phyloP scores from a whole-genome alignment of 1,140 invertebrate genomes.

The Drosophila ogumai region DNA sequence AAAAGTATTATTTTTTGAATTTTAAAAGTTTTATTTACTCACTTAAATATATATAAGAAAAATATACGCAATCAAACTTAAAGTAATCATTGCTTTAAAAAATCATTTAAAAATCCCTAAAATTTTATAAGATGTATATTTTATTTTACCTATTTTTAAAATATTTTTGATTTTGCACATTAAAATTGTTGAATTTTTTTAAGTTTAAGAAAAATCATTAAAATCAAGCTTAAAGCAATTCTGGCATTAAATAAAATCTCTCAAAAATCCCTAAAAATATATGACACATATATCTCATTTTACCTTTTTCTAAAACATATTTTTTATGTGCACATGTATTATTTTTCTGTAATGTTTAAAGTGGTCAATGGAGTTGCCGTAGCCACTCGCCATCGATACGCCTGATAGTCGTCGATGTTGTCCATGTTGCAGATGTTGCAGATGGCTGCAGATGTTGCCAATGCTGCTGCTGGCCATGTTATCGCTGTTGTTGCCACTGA shows the following conservation, averaged over 20 bases:
- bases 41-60: too few relatives aligned
- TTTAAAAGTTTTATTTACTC: too few relatives aligned
- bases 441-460: conserved; percentile 7
- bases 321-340: not conserved
- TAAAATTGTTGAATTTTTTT: too few relatives aligned
- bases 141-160: too few relatives aligned
- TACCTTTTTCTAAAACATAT: not conserved
- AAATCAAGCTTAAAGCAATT: not conserved
- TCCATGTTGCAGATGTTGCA: conserved; percentile 14
- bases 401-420: not conserved
- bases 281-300: not conserved
- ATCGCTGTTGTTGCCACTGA: conserved; percentile 42
- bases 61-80: too few relatives aligned
- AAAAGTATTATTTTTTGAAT: too few relatives aligned
- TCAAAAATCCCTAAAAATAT: not conserved
- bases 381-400: not conserved
- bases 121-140: too few relatives aligned
- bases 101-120: too few relatives aligned
- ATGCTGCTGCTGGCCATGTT: conserved; percentile 26
- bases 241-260: not conserved
- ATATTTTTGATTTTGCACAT: too few relatives aligned
- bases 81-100: too few relatives aligned
- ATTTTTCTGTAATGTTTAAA: not conserved
- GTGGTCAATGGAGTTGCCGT: not conserved
- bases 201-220: not conserved